Percentiles rank a stretch among this genome's conserved stretches.
phyloP scores from a whole-genome alignment of 2,888 invertebrate genomes.

The Tryphoninae sp. region DNA sequence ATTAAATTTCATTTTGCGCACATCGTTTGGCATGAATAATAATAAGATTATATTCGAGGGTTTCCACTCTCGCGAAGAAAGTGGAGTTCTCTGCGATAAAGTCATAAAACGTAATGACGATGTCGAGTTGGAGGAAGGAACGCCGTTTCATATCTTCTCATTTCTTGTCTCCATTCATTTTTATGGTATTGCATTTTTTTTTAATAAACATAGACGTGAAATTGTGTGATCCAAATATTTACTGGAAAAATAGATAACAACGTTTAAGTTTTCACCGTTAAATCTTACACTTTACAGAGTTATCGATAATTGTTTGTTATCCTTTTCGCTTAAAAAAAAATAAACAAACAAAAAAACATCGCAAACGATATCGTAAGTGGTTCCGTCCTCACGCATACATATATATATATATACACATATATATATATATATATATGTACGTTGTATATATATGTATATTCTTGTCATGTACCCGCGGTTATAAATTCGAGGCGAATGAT shows the following conservation, averaged over 20 bases:
- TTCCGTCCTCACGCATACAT: not conserved
- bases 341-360: constrained; percentile 16
- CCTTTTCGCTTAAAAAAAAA: constrained; percentile 8
- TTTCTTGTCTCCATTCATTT: not conserved
- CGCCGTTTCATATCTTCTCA: constrained; percentile 1
- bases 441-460: not conserved
- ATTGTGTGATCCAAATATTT: constrained; percentile 58
- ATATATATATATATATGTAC: not conserved
- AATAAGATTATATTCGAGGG: not conserved
- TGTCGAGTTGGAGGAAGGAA: not conserved
- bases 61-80: not conserved
- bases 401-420: not conserved
- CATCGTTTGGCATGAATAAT: not conserved
- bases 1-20: constrained; percentile 1
- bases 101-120: not conserved
- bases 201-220: constrained; percentile 17
- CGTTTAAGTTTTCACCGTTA: constrained; percentile 65
- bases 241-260: constrained; percentile 68
- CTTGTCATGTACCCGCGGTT: not conserved
- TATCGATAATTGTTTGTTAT: constrained; percentile 51
- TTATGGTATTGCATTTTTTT: constrained; percentile 24
- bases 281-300: constrained; percentile 53
- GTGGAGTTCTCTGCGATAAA: not conserved
- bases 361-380: constrained; percentile 19
- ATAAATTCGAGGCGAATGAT: constrained; percentile 3